Evolutionary conservation across 2,888 invertebrate species (phyloP).

Genomic region (Meta bourneti): DNA sequence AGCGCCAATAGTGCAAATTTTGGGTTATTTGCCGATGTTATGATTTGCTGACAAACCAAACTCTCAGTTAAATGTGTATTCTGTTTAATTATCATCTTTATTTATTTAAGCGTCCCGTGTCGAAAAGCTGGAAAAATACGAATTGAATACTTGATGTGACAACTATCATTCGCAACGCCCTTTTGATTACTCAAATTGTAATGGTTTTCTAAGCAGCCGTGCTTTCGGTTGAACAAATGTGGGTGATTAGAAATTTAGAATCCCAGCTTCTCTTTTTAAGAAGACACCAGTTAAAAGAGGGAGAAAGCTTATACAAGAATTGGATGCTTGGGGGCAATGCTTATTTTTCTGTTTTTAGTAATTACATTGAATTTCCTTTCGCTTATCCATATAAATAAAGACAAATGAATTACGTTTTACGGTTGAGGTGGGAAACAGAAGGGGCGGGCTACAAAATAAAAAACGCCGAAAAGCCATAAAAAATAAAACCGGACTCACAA

Average conservation of each 20-base stretch:
- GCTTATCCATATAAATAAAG: constrained; percentile 60
- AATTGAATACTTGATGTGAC: neutral
- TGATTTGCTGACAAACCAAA: neutral
- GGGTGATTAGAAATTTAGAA: neutral
- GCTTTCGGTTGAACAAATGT: neutral
- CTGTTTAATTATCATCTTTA: neutral
- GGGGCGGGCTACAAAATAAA: constrained; percentile 3
- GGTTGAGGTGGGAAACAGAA: constrained; percentile 27
- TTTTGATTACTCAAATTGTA: neutral
- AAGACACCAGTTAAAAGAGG: neutral
- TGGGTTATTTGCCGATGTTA: no score
- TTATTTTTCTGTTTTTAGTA: constrained; percentile 51
- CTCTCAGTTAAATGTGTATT: neutral
- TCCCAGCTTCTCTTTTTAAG: neutral
- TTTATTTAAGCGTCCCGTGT: neutral
- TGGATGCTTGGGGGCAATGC: neutral
- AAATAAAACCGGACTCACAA: neutral
- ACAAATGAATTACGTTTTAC: constrained; percentile 68
- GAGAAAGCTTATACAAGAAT: neutral
- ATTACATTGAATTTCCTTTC: constrained; percentile 57
- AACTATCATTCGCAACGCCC: neutral
- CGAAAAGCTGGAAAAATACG: neutral
- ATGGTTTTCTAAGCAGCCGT: neutral
- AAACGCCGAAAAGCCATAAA: no score
- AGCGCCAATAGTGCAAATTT: no score